A percentile compares a stretch with the other conserved stretches of the same genome.
Conservation (phyloP, 2,113 vertebrate species). For the Gobiocypris rarus region DNA sequence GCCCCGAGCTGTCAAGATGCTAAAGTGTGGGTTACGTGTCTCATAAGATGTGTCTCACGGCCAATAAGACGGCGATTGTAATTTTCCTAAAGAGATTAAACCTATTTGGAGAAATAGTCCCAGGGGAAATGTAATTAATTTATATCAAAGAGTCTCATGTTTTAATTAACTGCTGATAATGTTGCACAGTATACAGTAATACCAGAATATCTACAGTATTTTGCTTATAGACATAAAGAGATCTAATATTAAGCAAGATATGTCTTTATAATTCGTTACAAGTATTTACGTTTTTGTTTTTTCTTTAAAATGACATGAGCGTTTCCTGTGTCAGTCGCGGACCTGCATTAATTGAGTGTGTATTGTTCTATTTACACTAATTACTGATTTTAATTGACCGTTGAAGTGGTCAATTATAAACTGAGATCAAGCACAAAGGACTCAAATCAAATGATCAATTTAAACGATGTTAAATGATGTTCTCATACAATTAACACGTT, state of each 20-base stretch:
- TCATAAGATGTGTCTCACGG: not conserved
- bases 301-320: not conserved
- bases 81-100: conserved; percentile 47
- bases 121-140: conserved; percentile 48
- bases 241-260: not conserved
- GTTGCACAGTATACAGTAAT: not conserved
- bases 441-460: conserved; percentile 1
- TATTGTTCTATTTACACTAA: conserved; percentile 31
- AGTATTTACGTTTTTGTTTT: not conserved
- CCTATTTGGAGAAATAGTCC: conserved; percentile 35
- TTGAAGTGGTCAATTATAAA: conserved; percentile 39
- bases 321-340: not conserved
- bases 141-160: conserved; percentile 40
- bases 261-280: not conserved
- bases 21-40: not conserved
- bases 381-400: conserved; percentile 35
- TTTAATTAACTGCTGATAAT: conserved; percentile 49
- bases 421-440: not conserved
- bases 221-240: not conserved
- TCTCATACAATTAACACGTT: not conserved
- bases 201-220: not conserved
- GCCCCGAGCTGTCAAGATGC: not conserved
- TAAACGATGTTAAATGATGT: not conserved
- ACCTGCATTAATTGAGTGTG: conserved; percentile 20
- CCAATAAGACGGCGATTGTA: conserved; percentile 9